Percentiles rank a stretch among this genome's conserved stretches.
Conservation (phyloP, 2,888 invertebrate genomes). For the Cotesia congregata region DNA sequence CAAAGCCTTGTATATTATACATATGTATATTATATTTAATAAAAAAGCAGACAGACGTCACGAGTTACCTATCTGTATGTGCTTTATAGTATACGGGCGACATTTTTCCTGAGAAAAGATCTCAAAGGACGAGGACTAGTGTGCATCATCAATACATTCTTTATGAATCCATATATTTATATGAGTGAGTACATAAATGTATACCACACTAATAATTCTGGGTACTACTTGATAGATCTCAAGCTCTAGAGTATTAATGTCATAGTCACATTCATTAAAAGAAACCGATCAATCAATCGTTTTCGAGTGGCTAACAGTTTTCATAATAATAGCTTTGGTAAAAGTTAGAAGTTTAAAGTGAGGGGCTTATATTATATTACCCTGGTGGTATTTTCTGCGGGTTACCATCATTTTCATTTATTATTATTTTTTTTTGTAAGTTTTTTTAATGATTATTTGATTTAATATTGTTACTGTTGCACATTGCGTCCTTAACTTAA, state of each 20-base stretch:
- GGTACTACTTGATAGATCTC: conserved; percentile 42
- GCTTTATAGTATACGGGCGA: conserved; percentile 39
- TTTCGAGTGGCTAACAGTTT: conserved; percentile 45
- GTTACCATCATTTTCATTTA: conserved; percentile 37
- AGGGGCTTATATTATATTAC: conserved; percentile 45
- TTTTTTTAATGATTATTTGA: background rate
- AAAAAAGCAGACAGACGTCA: conserved; percentile 10
- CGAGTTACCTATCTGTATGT: conserved; percentile 37
- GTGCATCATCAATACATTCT: background rate
- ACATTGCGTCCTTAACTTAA: no score
- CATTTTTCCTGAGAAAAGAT: conserved; percentile 33
- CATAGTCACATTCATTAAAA: background rate
- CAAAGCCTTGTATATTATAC: background rate
- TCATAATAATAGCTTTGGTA: conserved; percentile 29
- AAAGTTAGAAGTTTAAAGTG: conserved; percentile 37
- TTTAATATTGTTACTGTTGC: no score
- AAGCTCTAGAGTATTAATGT: background rate
- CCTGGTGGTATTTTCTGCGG: conserved; percentile 21
- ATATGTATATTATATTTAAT: background rate
- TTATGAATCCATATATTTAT: background rate
- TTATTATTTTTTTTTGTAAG: conserved; percentile 3
- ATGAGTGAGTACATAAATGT: background rate
- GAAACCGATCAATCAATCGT: conserved; percentile 50
- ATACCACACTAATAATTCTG: conserved; percentile 38
- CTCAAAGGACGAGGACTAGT: background rate